phyloP scores from a whole-genome alignment of 2,888 invertebrate species.

The Argyresthia goedartella region DNA sequence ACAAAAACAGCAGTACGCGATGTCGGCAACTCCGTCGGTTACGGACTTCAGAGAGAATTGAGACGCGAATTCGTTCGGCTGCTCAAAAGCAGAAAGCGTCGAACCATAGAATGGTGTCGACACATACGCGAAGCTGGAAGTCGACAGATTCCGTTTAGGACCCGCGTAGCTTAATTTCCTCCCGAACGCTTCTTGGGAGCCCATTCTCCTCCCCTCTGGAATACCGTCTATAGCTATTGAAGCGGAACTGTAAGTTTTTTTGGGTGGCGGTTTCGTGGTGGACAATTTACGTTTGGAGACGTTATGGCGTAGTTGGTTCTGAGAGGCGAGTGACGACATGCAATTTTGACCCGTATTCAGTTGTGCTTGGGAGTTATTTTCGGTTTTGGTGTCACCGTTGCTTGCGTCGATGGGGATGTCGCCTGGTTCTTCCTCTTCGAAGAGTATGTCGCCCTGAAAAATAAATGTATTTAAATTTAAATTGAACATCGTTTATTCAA shows the following conservation, averaged over 20 bases:
- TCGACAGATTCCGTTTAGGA: constrained; percentile 78
- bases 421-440: constrained; percentile 51
- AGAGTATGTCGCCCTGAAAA: constrained; percentile 55
- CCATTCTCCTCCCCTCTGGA: constrained; percentile 65
- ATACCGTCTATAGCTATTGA: constrained; percentile 72
- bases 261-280: constrained; percentile 38
- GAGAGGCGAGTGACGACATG: constrained; percentile 24
- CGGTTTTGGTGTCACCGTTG: constrained; percentile 20
- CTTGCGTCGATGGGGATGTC: constrained; percentile 26
- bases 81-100: constrained; percentile 80
- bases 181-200: constrained; percentile 46
- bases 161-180: constrained; percentile 38
- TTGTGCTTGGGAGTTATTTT: constrained; percentile 18
- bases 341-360: constrained; percentile 26
- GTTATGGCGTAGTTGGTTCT: constrained; percentile 32
- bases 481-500: too few relatives aligned
- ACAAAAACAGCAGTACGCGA: constrained; percentile 53
- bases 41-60: constrained; percentile 81
- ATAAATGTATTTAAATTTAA: constrained; percentile 3
- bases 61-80: constrained; percentile 82
- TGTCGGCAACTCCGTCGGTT: constrained; percentile 68
- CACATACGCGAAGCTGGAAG: constrained; percentile 86
- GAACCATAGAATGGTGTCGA: constrained; percentile 89
- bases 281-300: constrained; percentile 49
- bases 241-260: constrained; percentile 68